Conservation (phyloP, 1,140 invertebrate genomes). For the Melitaea cinxia region DNA sequence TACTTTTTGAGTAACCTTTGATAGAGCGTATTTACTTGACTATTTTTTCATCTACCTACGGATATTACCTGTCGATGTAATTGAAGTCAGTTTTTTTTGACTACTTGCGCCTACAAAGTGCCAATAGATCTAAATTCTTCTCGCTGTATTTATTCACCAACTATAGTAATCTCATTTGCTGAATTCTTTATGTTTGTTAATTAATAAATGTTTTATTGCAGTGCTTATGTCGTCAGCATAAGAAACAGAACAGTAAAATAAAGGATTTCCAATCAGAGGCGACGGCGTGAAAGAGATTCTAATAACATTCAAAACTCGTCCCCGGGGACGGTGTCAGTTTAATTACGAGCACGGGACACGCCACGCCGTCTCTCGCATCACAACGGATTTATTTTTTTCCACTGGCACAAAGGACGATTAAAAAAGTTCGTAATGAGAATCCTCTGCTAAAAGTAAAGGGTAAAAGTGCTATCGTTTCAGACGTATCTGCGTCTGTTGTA, state of each 20-base stretch:
- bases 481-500: slow-evolving; percentile 28
- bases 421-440: slow-evolving; percentile 80
- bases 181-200: too few species aligned
- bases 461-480: slow-evolving; percentile 53
- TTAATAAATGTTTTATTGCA: slow-evolving; percentile 1
- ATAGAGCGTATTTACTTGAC: too few species aligned
- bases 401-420: slow-evolving; percentile 77
- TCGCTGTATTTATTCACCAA: too few species aligned
- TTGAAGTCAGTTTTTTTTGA: too few species aligned
- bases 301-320: slow-evolving; percentile 81
- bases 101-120: too few species aligned
- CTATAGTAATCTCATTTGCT: too few species aligned
- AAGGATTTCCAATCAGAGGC: slow-evolving; percentile 72
- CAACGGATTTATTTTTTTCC: slow-evolving; percentile 76
- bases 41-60: too few species aligned
- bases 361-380: slow-evolving; percentile 60
- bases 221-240: slow-evolving; percentile 19
- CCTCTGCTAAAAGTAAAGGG: slow-evolving; percentile 66
- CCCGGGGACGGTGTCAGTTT: slow-evolving; percentile 75
- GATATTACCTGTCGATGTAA: too few species aligned
- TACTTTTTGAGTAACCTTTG: too few species aligned
- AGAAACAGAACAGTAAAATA: slow-evolving; percentile 43
- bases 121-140: too few species aligned
- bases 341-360: slow-evolving; percentile 70
- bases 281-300: slow-evolving; percentile 76